Conservation (phyloP, 1,140 invertebrate genomes). For the Bombus waltoni region DNA sequence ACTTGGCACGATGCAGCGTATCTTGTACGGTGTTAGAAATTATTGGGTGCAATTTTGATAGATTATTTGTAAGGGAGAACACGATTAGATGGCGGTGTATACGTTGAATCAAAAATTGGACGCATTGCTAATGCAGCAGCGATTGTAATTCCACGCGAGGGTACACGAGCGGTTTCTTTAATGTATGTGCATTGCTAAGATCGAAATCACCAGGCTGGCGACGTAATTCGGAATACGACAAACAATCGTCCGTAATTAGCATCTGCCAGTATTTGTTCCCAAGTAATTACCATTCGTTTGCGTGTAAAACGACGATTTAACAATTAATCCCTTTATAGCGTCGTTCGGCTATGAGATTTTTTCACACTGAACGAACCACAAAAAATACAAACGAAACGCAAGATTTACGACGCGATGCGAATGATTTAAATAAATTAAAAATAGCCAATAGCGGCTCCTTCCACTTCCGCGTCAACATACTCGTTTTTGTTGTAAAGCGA, state of each 20-base stretch:
- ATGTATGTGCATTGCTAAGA: not conserved
- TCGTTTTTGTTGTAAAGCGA: no score
- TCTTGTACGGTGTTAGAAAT: no score
- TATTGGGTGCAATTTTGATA: no score
- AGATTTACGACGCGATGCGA: no score
- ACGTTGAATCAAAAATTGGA: not conserved
- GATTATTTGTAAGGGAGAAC: not conserved
- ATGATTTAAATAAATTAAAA: no score
- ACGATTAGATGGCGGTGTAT: not conserved
- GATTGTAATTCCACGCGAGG: not conserved
- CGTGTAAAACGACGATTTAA: not conserved
- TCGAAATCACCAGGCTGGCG: not conserved
- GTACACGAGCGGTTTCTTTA: not conserved
- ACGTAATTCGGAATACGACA: constrained; percentile 3
- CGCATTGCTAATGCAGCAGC: not conserved
- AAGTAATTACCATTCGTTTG: constrained; percentile 3
- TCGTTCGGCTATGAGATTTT: not conserved
- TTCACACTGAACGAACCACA: not conserved
- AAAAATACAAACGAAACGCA: not conserved
- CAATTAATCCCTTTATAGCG: constrained; percentile 4
- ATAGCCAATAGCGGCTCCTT: no score
- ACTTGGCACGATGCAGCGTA: no score
- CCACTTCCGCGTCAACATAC: no score
- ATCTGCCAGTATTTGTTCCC: not conserved
- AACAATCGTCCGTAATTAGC: constrained; percentile 17